These are phyloP conservation scores for Heterohyrax brucei DNA, from an alignment of 2,797 vertebrate species.

Conservation along the genomic window DNA sequence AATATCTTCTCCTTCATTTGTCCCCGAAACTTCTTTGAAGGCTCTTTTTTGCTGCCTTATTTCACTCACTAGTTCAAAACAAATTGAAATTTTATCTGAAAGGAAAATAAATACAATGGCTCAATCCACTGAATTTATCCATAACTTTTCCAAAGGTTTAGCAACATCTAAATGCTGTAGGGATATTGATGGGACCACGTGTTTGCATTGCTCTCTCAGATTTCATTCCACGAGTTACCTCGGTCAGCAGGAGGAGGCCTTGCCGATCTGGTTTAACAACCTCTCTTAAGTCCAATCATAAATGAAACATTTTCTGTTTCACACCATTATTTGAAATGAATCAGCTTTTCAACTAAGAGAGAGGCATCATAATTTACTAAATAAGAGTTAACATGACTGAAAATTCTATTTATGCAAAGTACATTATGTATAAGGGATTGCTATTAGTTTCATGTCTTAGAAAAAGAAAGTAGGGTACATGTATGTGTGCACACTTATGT, in stretches of 20 bases:
- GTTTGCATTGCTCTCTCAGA: not conserved
- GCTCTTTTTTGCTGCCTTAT: not conserved
- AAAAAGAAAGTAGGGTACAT: slow-evolving; percentile 29
- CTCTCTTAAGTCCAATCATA: not conserved
- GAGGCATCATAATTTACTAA: slow-evolving; percentile 36
- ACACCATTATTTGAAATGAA: slow-evolving; percentile 44
- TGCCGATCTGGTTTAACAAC: slow-evolving; percentile 54
- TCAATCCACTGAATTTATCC: not conserved
- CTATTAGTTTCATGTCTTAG: not conserved
- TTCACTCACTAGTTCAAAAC: slow-evolving; percentile 53
- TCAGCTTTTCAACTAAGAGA: slow-evolving; percentile 28
- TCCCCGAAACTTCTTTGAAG: not conserved
- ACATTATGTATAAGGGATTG: not conserved
- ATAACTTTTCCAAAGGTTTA: slow-evolving; percentile 15
- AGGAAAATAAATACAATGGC: slow-evolving; percentile 35
- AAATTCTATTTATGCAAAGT: not conserved
- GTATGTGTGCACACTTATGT: not conserved
- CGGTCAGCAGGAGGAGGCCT: not conserved
- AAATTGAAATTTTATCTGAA: slow-evolving; percentile 28
- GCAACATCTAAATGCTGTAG: not conserved
- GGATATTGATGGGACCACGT: not conserved
- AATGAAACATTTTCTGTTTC: slow-evolving; percentile 9
- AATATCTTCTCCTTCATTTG: not conserved
- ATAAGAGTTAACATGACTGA: not conserved
- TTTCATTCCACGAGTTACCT: slow-evolving; percentile 46